Evolutionary conservation across 2,113 vertebrate genomes (phyloP).

Genomic region (Turnix velox): DNA sequence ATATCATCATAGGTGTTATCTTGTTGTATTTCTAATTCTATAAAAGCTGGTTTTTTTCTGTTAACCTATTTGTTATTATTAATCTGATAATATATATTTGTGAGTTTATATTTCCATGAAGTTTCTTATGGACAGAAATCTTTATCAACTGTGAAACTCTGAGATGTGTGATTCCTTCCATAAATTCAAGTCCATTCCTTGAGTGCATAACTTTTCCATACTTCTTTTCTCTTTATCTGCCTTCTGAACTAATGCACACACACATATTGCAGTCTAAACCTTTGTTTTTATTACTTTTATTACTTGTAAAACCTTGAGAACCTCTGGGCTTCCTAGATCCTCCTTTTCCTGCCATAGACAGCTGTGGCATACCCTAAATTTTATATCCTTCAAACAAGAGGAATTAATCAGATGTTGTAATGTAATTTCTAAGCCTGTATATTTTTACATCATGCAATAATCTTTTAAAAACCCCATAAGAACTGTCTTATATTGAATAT

Average conservation of each 20-base stretch:
- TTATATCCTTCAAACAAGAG: background rate
- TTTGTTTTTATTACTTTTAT: background rate
- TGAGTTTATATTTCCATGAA: background rate
- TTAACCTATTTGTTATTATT: background rate
- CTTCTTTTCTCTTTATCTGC: background rate
- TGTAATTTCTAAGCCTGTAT: background rate
- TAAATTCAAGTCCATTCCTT: background rate
- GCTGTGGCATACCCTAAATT: background rate
- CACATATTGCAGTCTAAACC: fast-evolving
- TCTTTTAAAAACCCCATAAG: background rate
- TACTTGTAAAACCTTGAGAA: background rate
- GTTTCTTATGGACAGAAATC: background rate
- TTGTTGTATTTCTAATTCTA: background rate
- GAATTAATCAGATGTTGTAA: background rate
- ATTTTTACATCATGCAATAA: background rate
- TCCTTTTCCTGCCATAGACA: background rate
- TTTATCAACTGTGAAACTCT: background rate
- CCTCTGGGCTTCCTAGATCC: background rate
- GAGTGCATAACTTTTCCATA: background rate
- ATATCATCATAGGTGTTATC: background rate
- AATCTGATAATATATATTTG: background rate
- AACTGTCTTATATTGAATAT: background rate
- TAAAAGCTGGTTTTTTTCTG: background rate
- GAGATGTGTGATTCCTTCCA: background rate
- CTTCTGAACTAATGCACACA: background rate